Evolutionary conservation across 23 tunicate species (phyloP).

Genomic region (Diplosoma virens): DNA sequence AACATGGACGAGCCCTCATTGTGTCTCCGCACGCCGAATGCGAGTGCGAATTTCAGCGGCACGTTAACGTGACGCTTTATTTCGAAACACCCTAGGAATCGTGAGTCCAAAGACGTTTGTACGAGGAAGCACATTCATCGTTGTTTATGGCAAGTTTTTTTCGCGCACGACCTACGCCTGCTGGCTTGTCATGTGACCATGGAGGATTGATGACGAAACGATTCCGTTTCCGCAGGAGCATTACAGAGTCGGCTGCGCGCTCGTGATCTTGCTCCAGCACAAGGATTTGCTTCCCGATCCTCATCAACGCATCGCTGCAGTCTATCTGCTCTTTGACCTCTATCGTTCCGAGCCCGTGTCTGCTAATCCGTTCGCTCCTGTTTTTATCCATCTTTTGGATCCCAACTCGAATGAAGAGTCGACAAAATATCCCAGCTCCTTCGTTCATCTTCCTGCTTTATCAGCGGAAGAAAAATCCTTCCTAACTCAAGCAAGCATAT

Average conservation of each 20-base stretch:
- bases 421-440: conserved; percentile 9
- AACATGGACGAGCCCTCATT: too few relatives aligned
- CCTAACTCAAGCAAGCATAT: conserved; percentile 46
- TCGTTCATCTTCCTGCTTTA: conserved; percentile 58
- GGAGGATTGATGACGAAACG: too few relatives aligned
- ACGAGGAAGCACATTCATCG: too few relatives aligned
- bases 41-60: too few relatives aligned
- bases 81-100: too few relatives aligned
- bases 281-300: conserved; percentile 73
- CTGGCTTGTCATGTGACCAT: too few relatives aligned
- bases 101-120: background rate
- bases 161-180: too few relatives aligned
- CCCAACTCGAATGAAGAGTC: conserved; percentile 17
- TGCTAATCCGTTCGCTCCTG: conserved; percentile 89
- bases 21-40: too few relatives aligned
- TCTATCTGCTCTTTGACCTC: conserved; percentile 85
- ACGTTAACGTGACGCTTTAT: too few relatives aligned
- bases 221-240: conserved; percentile 53
- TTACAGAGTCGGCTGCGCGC: conserved; percentile 74
- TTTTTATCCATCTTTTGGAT: conserved; percentile 76
- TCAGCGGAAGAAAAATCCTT: conserved; percentile 68
- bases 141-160: too few relatives aligned
- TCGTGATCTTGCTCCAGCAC: conserved; percentile 77
- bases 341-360: conserved; percentile 67
- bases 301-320: conserved; percentile 82